Percentiles rank a stretch among this genome's conserved stretches.
These are phyloP conservation scores for Schizaphis graminum DNA, from an alignment of 2,888 invertebrate genomes.

Conservation along the genomic window DNA sequence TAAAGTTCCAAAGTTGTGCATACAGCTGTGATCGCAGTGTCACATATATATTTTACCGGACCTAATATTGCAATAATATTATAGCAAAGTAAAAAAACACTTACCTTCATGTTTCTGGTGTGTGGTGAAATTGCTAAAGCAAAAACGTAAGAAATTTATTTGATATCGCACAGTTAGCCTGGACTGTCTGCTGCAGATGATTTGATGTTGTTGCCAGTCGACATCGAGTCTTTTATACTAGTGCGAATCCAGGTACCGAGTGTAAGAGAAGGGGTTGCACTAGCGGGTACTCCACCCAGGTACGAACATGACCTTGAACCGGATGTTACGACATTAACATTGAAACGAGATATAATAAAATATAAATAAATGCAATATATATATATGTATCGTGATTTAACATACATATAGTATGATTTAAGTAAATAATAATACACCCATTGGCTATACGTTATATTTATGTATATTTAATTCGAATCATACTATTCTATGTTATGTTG, in stretches of 20 bases:
- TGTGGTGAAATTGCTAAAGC: not conserved
- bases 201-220: not conserved
- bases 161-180: slow-evolving; percentile 36
- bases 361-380: no score
- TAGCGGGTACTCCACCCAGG: slow-evolving; percentile 8
- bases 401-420: not conserved
- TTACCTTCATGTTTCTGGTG: slow-evolving; percentile 58
- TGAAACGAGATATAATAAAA: not conserved
- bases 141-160: slow-evolving; percentile 1
- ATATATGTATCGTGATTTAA: not conserved
- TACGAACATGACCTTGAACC: not conserved
- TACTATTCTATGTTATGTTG: not conserved
- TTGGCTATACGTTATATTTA: not conserved
- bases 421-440: not conserved
- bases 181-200: slow-evolving; percentile 39
- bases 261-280: not conserved
- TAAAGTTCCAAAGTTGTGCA: no score
- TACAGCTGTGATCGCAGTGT: not conserved
- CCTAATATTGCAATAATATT: not conserved
- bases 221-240: not conserved
- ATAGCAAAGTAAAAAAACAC: not conserved
- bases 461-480: not conserved
- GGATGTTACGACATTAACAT: not conserved
- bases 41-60: not conserved
- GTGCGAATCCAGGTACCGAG: not conserved